These are phyloP conservation scores for Pelodytes ibericus DNA, from an alignment of 2,797 vertebrate species.

Conservation along the genomic window DNA sequence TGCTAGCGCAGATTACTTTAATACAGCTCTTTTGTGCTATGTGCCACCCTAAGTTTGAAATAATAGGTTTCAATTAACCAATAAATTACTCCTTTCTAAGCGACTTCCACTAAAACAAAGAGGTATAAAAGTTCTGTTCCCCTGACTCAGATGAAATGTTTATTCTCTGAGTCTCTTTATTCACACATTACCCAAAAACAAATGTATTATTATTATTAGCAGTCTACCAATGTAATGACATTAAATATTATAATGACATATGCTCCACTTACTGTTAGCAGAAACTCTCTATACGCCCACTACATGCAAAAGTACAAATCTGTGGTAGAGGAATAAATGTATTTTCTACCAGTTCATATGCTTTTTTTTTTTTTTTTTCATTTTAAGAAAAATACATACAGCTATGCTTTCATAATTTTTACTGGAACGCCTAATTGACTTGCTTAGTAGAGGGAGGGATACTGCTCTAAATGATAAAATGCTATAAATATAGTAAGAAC, in stretches of 20 bases:
- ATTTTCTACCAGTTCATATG: background rate
- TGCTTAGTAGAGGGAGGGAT: background rate
- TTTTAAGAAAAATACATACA: background rate
- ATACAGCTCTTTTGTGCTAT: too few relatives aligned
- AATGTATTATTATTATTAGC: background rate
- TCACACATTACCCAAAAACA: background rate
- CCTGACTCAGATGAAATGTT: too few relatives aligned
- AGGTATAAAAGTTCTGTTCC: too few relatives aligned
- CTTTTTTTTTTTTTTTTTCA: background rate
- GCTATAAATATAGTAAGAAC: background rate
- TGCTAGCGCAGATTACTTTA: too few relatives aligned
- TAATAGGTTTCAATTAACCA: too few relatives aligned
- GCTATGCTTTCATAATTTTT: background rate
- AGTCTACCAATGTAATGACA: background rate
- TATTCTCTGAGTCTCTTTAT: background rate
- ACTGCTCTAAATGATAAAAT: background rate
- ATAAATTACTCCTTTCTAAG: too few relatives aligned
- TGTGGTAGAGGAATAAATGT: background rate
- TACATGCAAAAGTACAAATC: background rate
- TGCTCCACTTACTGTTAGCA: background rate
- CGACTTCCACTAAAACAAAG: too few relatives aligned
- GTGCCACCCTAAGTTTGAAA: too few relatives aligned
- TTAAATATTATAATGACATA: background rate
- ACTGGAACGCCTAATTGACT: background rate
- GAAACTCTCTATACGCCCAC: background rate